phyloP scores from a whole-genome alignment of 2,797 vertebrate genomes.

The Phoebastria nigripes region DNA sequence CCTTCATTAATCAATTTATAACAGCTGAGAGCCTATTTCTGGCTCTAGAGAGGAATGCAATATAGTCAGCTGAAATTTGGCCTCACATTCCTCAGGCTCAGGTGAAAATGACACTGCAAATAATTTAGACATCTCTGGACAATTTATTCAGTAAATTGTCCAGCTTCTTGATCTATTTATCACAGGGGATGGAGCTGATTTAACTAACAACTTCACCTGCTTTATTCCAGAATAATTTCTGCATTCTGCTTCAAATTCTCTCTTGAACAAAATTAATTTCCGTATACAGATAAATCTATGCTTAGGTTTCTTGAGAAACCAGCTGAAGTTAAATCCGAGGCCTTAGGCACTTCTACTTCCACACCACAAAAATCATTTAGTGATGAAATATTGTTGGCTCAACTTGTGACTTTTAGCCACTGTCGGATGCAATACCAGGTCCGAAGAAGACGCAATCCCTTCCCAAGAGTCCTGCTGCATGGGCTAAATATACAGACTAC shows the following conservation, averaged over 20 bases:
- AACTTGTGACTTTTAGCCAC: not conserved
- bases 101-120: slow-evolving; percentile 17
- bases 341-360: not conserved
- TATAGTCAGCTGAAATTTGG: slow-evolving; percentile 25
- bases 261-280: slow-evolving; percentile 37
- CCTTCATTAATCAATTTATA: slow-evolving; percentile 53
- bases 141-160: slow-evolving; percentile 20
- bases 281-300: slow-evolving; percentile 14
- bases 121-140: slow-evolving; percentile 21
- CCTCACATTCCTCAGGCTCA: slow-evolving; percentile 11
- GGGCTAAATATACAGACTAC: not conserved
- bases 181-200: not conserved
- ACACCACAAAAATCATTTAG: not conserved
- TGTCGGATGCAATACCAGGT: not conserved
- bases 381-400: not conserved
- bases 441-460: not conserved
- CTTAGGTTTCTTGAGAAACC: slow-evolving; percentile 6
- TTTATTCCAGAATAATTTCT: not conserved
- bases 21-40: slow-evolving; percentile 34
- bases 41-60: slow-evolving; percentile 23
- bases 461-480: not conserved
- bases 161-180: slow-evolving; percentile 13
- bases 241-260: not conserved
- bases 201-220: slow-evolving; percentile 25
- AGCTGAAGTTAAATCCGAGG: not conserved